Base-by-base conservation (phyloP, 2,797 vertebrate species). In the Acrossocheilus wenchowensis region DNA sequence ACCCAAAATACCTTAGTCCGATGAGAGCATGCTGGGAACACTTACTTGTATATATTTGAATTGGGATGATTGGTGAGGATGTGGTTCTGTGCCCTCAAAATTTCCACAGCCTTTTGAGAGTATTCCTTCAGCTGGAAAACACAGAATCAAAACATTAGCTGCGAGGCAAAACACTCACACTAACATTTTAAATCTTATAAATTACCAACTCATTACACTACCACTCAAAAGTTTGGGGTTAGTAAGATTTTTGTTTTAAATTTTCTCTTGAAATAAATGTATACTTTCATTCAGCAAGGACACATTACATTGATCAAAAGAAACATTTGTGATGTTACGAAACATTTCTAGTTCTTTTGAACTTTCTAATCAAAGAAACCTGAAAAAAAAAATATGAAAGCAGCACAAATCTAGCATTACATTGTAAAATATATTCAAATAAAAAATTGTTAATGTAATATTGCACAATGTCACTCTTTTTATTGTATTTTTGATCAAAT, bases 21-120 rank as follows among this genome's bases (percentile, higher is more conserved):
- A 6, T 4, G 2, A 48, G 5, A 85, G 34, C 15, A 66, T 2
- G 17, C 19, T 36, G 50, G 1, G 19, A 23, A 72, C 48, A 91
- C 97, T 93, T 95, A 99, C 98, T 97, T 99, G 94, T 99, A 99
- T 91, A 99, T 99, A 93, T 99, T 99, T 78, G 98, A 99, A 95
- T 99, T 99, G 1, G 98, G 98, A 86, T 99, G 98, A 93, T 99
- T 99, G 88, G 98, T 99, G 87, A 99, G 96, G 87, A 98, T 99
- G 91, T 99, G 98, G 94, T 99, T 99, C 89, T 99, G 98, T 82
- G 98, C 96, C 82, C 98, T 94, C 73, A 99, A 94, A 89, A 99
- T 99, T 93, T 99, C 98, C 52, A 99, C 98, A 0, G 98, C 98
- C 91, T 99, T 99, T 81, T 99, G 98, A 30, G 98, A 99, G 89